phyloP scores from a whole-genome alignment of 2,113 vertebrate genomes.

The Gallinago media region DNA sequence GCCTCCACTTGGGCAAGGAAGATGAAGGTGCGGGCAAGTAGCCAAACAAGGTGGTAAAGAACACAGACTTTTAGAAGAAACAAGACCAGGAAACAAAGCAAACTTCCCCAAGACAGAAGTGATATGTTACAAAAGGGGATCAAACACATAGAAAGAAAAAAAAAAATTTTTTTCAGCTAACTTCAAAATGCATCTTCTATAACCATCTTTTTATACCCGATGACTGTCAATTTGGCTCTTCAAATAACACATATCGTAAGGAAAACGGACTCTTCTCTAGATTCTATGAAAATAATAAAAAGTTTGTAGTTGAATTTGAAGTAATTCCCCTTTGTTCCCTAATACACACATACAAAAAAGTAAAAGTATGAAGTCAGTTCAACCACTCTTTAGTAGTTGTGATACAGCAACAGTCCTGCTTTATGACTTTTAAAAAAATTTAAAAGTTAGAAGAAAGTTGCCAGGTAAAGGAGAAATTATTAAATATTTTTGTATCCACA shows the following conservation, averaged over 20 bases:
- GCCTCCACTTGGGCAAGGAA: background rate
- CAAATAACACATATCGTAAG: background rate
- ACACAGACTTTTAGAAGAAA: background rate
- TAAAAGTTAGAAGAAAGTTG: background rate
- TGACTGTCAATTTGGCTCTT: background rate
- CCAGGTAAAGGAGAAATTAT: background rate
- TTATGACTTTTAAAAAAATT: background rate
- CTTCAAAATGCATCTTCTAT: background rate
- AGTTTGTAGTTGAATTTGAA: background rate
- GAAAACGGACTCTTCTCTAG: background rate
- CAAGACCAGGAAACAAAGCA: background rate
- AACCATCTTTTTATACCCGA: background rate
- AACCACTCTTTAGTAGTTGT: background rate
- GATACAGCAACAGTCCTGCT: background rate
- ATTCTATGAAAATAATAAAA: background rate
- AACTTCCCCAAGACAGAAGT: background rate
- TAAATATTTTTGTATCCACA: background rate
- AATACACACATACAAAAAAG: background rate
- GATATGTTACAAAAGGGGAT: background rate
- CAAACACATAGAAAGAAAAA: background rate
- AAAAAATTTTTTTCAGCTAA: too few species aligned
- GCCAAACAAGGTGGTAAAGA: background rate
- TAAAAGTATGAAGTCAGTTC: background rate
- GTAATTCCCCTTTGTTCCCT: background rate
- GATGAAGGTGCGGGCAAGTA: background rate